A percentile compares a stretch with the other conserved stretches of the same genome.
Conservation (phyloP, 2,888 invertebrate species). For the Venusia cambrica region DNA sequence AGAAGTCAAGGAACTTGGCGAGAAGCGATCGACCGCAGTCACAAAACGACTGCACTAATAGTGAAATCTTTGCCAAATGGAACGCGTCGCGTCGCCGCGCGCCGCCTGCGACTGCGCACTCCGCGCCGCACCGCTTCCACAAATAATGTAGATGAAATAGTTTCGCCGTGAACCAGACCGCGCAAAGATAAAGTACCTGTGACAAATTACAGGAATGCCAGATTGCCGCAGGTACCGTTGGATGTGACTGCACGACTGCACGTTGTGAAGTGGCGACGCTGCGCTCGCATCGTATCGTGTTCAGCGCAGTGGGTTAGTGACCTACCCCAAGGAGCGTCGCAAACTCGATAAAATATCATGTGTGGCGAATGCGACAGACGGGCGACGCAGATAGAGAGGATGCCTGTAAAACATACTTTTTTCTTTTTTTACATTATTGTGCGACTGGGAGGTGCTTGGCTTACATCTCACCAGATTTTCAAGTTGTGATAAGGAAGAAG, state of each 20-base stretch:
- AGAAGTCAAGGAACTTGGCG: too few species aligned
- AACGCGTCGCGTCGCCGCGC: conserved; percentile 9
- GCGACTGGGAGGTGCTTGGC: too few species aligned
- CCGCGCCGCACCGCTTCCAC: conserved; percentile 2
- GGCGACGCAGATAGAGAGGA: too few species aligned
- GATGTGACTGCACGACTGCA: not conserved
- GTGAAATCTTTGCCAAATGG: conserved; percentile 13
- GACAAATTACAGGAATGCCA: conserved; percentile 10
- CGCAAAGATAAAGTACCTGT: conserved; percentile 7
- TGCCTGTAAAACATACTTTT: too few species aligned
- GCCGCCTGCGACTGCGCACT: conserved; percentile 6
- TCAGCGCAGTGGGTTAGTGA: conserved; percentile 21
- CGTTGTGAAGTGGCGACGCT: conserved; percentile 1
- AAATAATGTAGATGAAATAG: conserved; percentile 3
- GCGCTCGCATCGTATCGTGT: too few species aligned
- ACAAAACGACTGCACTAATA: conserved; percentile 9
- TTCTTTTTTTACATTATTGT: too few species aligned
- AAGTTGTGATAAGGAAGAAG: too few species aligned
- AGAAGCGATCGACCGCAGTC: too few species aligned
- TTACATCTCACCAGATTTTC: too few species aligned
- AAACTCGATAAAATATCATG: conserved; percentile 12
- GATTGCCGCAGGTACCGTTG: conserved; percentile 10
- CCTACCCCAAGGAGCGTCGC: conserved; percentile 25
- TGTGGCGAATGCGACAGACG: too few species aligned
- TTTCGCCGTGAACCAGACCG: conserved; percentile 7